These are phyloP conservation scores for Phainopepla nitens DNA, from an alignment of 2,113 vertebrate species.

Conservation along the genomic window DNA sequence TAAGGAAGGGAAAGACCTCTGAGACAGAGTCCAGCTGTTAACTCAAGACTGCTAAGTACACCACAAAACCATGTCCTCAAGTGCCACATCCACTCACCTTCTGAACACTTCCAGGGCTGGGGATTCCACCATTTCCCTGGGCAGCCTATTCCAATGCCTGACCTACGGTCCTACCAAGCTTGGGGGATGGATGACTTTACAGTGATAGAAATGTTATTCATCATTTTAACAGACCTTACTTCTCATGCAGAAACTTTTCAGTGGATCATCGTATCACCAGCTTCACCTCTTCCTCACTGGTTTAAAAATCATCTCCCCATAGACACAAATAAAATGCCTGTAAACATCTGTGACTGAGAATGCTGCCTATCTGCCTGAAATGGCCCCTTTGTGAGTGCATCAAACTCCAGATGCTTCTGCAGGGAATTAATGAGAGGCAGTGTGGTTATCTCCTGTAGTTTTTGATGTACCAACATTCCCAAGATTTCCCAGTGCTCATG, in stretches of 20 bases:
- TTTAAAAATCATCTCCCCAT: background rate
- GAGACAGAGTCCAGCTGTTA: background rate
- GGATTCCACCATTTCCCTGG: background rate
- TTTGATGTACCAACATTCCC: background rate
- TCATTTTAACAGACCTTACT: background rate
- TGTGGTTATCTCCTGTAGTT: background rate
- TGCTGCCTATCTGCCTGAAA: background rate
- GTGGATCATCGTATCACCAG: background rate
- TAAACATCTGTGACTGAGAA: background rate
- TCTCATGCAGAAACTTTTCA: background rate
- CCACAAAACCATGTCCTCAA: background rate
- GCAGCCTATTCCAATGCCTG: background rate
- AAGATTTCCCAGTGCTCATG: background rate
- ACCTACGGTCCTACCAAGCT: background rate
- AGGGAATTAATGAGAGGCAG: background rate
- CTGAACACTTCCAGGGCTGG: background rate
- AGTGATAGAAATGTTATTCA: background rate
- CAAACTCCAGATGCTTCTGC: background rate
- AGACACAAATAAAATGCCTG: background rate
- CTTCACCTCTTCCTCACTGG: background rate
- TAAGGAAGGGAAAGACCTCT: background rate
- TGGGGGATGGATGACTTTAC: background rate
- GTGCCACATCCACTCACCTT: background rate
- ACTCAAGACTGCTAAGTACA: background rate
- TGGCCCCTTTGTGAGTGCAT: background rate